Evolutionary conservation across 37 sponge, comb jelly and placozoan genomes (phyloP).

Genomic region (Ianthella basta): DNA sequence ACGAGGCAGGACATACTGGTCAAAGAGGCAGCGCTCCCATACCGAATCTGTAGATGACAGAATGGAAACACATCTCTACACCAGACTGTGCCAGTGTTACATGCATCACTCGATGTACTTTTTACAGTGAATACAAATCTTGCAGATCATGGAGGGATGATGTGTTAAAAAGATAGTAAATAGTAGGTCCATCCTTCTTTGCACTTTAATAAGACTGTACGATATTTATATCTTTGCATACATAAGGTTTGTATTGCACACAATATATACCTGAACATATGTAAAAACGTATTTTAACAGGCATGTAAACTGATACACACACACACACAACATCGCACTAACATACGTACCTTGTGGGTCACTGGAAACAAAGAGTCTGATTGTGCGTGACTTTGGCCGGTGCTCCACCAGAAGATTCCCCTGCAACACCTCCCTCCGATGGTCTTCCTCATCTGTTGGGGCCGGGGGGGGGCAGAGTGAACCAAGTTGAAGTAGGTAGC

Average conservation of each 20-base stretch:
- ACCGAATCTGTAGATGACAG: slow-evolving; percentile 39
- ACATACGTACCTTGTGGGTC: slow-evolving; percentile 36
- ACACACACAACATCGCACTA: too few relatives aligned
- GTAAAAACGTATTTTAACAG: too few relatives aligned
- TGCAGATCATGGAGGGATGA: too few relatives aligned
- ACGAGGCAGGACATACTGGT: slow-evolving; percentile 41
- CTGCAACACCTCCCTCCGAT: slow-evolving; percentile 42
- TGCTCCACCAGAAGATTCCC: slow-evolving; percentile 53
- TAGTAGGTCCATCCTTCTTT: too few relatives aligned
- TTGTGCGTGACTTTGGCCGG: slow-evolving; percentile 28
- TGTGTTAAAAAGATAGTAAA: too few relatives aligned
- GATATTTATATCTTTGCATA: too few relatives aligned
- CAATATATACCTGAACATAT: neutral
- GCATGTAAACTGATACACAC: too few relatives aligned
- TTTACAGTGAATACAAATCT: too few relatives aligned
- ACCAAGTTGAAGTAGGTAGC: slow-evolving; percentile 45
- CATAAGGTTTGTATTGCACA: neutral
- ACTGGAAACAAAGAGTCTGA: slow-evolving; percentile 64
- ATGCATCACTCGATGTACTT: neutral
- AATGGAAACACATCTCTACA: too few relatives aligned
- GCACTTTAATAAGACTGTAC: too few relatives aligned
- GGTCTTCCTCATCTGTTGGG: slow-evolving; percentile 30
- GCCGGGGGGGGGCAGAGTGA: neutral
- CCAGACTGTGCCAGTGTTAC: too few relatives aligned
- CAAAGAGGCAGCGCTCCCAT: slow-evolving; percentile 41